Evolutionary conservation across 2,113 vertebrate genomes (phyloP).

Genomic region (Serinus canaria): DNA sequence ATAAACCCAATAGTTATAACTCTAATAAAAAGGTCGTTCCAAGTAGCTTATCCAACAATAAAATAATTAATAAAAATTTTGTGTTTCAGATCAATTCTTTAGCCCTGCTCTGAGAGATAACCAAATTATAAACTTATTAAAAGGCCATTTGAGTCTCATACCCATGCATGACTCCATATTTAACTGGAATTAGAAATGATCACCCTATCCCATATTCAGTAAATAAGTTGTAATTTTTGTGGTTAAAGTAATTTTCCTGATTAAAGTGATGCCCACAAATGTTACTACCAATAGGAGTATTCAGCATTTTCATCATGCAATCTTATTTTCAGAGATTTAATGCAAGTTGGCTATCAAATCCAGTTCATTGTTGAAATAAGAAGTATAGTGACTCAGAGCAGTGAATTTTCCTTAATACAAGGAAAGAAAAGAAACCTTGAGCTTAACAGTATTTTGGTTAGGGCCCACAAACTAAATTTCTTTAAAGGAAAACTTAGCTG

Average conservation of each 20-base stretch:
- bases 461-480: not conserved
- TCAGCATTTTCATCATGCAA: constrained; percentile 2
- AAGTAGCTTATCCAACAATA: constrained; percentile 27
- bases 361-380: not conserved
- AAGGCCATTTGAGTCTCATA: constrained; percentile 19
- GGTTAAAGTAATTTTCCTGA: not conserved
- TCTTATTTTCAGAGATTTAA: constrained; percentile 34
- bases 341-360: not conserved
- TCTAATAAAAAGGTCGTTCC: constrained; percentile 27
- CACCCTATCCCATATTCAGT: constrained; percentile 5
- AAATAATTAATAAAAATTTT: constrained; percentile 25
- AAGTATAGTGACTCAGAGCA: not conserved
- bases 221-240: constrained; percentile 31
- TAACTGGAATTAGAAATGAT: constrained; percentile 22
- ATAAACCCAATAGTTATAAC: constrained; percentile 49
- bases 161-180: not conserved
- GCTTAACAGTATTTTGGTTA: not conserved
- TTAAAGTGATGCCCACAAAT: constrained; percentile 4
- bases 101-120: constrained; percentile 19
- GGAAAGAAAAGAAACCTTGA: not conserved
- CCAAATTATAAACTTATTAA: constrained; percentile 31
- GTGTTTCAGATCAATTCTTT: constrained; percentile 27
- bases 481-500: not conserved
- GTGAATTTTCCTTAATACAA: not conserved
- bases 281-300: not conserved